Conservation (phyloP, 2,888 invertebrate genomes). For the Campoletis raptor region DNA sequence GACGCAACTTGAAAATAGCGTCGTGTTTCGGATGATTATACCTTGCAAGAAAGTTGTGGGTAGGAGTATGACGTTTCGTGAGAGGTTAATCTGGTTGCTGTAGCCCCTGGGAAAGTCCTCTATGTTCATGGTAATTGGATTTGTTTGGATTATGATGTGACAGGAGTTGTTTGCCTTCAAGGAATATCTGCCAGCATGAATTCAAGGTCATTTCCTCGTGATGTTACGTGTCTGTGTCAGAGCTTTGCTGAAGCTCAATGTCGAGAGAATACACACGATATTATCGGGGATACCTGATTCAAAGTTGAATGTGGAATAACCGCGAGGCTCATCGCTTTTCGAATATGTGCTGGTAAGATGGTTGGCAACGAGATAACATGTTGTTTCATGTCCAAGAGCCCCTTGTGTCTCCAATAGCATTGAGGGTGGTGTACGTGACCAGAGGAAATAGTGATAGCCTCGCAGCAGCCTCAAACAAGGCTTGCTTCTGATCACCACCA, state of each 20-base stretch:
- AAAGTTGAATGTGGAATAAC: conserved; percentile 42
- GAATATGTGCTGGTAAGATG: conserved; percentile 43
- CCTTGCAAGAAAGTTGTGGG: conserved; percentile 16
- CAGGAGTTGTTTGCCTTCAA: conserved; percentile 25
- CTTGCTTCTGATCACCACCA: conserved; percentile 55
- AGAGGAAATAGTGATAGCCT: conserved; percentile 52
- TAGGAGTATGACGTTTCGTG: conserved; percentile 11
- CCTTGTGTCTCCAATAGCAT: conserved; percentile 19
- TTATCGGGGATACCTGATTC: neutral
- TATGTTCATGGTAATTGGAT: conserved; percentile 22
- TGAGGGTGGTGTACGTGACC: conserved; percentile 35
- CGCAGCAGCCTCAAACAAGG: conserved; percentile 32
- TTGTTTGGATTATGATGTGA: conserved; percentile 26
- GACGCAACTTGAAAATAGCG: conserved; percentile 30
- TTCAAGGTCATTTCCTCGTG: conserved; percentile 5
- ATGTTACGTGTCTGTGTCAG: conserved; percentile 1
- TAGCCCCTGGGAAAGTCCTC: conserved; percentile 12
- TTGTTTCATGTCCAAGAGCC: conserved; percentile 41
- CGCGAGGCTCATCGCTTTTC: conserved; percentile 33
- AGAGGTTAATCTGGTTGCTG: neutral
- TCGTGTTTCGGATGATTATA: conserved; percentile 21
- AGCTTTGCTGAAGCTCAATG: conserved; percentile 1
- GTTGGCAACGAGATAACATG: conserved; percentile 38
- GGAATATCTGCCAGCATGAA: conserved; percentile 19
- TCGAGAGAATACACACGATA: conserved; percentile 4